Conservation (phyloP, 2,888 invertebrate genomes). For the Saturnia pavonia region DNA sequence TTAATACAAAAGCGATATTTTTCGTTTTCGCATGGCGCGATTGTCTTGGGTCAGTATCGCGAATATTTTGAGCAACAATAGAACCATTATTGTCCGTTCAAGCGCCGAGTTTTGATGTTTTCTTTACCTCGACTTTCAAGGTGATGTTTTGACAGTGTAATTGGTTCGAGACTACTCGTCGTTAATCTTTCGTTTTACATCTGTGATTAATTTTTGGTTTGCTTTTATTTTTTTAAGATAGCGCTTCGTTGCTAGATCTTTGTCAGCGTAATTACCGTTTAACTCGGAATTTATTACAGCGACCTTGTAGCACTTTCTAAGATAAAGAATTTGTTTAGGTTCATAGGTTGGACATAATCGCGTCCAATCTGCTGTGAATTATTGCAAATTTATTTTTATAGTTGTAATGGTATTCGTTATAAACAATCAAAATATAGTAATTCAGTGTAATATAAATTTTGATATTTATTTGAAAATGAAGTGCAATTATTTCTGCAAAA, state of each 20-base stretch:
- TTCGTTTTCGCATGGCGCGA: conserved; percentile 64
- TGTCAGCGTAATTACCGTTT: conserved; percentile 39
- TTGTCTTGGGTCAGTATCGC: conserved; percentile 58
- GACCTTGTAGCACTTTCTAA: conserved; percentile 31
- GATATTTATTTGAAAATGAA: neutral
- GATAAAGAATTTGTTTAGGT: conserved; percentile 15
- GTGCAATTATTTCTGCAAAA: neutral
- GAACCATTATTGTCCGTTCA: conserved; percentile 61
- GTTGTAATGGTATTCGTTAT: neutral
- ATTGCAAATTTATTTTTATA: conserved; percentile 19
- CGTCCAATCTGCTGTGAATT: conserved; percentile 1
- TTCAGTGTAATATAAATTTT: neutral
- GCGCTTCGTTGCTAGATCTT: conserved; percentile 32
- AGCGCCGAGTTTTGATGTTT: conserved; percentile 58
- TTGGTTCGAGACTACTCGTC: conserved; percentile 56
- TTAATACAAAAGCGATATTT: conserved; percentile 66
- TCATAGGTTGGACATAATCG: neutral
- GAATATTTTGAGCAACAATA: conserved; percentile 65
- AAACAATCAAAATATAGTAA: neutral
- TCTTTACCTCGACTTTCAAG: conserved; percentile 68
- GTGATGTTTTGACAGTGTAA: conserved; percentile 74
- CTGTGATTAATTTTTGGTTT: conserved; percentile 50
- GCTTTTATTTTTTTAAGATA: conserved; percentile 43
- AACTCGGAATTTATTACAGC: conserved; percentile 29
- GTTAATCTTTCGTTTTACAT: conserved; percentile 54